Evolutionary conservation across 2,113 vertebrate species (phyloP), one percentile per base, ranked within the genome.

Genomic region (Ellobius talpinus): DNA sequence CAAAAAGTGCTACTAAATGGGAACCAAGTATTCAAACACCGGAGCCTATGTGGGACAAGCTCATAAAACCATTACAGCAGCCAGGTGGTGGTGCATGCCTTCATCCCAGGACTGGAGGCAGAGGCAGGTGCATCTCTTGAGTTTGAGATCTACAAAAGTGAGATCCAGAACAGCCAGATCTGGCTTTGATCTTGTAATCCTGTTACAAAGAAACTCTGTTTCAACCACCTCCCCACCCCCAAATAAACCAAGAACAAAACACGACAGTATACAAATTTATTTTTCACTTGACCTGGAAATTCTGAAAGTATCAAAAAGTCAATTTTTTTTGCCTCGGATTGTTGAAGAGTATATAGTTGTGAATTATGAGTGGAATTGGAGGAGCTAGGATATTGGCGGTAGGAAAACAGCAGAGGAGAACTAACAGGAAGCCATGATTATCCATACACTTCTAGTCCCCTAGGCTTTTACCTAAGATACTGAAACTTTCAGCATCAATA

Each of bases 401-500:
- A 33, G 61, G 24, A 65, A 55, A 45, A 50, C 39, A 13, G 58
- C 58, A 58, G 66, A 52, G 45, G 58, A 16, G 66, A 82, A 4
- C 0, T 9, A 16, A 19, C 31, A 70, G n/a, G 6, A 50, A 78
- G 9, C 39, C 9, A 23, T 52, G 26, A 39, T 79, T 52, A 47
- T 66, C 3, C 12, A 52, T 33, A 19, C n/a, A 77, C 39, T n/a
- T n/a, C 33, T 24, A 16, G 47, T 42, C 65, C 7, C 1, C 7
- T 45, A 31, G 72, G 39, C n/a, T 90, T 66, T 89, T 42, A 76
- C 73, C 89, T 77, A 91, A 70, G 39, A 74, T 7, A 58, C 31
- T 77, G 31, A 89, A 47, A 94, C 66, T 85, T 96, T 76, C 36
- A n/a, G 73, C 93, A 78, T 76, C 76, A 66, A 85, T 24, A 58